Percentiles rank a stretch among this genome's conserved stretches.
Conservation (phyloP, 2,797 vertebrate genomes). For the Mus caroli region DNA sequence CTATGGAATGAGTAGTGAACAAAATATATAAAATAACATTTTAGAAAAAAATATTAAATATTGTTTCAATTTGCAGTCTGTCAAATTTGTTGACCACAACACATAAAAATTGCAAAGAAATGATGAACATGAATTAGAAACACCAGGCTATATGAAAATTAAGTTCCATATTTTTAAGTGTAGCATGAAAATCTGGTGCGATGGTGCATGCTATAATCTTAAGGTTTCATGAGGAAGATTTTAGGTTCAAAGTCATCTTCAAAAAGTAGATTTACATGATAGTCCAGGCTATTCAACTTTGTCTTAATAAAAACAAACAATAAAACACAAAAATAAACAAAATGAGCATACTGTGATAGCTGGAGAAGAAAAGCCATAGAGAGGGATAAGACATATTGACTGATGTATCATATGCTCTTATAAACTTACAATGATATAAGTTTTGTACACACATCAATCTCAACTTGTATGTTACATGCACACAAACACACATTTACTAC, state of each 20-base stretch:
- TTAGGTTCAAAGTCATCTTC: neutral
- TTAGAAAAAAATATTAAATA: neutral
- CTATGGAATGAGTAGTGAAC: neutral
- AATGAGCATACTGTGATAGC: neutral
- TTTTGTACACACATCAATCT: neutral
- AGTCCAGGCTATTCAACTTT: neutral
- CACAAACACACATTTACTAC: neutral
- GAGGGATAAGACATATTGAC: neutral
- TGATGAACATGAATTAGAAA: neutral
- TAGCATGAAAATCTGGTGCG: neutral
- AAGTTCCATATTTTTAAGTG: neutral
- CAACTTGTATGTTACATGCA: neutral
- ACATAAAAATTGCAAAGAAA: neutral
- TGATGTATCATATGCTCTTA: neutral
- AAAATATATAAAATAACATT: neutral
- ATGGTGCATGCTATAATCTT: neutral
- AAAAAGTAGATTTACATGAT: neutral
- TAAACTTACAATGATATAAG: neutral
- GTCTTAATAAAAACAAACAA: neutral
- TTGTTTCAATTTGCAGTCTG: neutral
- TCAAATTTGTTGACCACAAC: neutral
- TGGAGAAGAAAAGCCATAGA: neutral
- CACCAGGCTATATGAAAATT: neutral
- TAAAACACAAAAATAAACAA: neutral
- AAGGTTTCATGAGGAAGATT: neutral